Evolutionary conservation across 2,797 vertebrate genomes (phyloP).

Genomic region (Fistularia tabacaria): DNA sequence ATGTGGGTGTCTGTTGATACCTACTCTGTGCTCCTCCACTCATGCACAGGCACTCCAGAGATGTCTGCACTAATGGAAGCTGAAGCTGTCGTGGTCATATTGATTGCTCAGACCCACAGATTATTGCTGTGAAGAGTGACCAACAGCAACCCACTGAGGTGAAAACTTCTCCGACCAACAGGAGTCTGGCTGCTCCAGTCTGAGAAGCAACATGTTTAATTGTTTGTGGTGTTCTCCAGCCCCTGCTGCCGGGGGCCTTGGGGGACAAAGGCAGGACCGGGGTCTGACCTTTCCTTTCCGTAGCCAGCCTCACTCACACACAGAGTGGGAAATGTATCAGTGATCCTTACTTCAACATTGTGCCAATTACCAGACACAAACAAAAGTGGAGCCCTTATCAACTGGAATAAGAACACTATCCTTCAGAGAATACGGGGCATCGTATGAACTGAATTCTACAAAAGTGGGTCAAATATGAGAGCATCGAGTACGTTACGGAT

Average conservation of each 20-base stretch:
- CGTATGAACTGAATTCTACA: slow-evolving; percentile 26
- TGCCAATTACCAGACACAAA: slow-evolving; percentile 80
- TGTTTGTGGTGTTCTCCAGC: slow-evolving; percentile 78
- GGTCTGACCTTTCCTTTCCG: slow-evolving; percentile 77
- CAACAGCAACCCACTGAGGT: slow-evolving; percentile 73
- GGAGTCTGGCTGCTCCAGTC: slow-evolving; percentile 58
- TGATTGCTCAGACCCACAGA: slow-evolving; percentile 78
- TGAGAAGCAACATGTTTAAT: slow-evolving; percentile 78
- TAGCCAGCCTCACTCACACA: slow-evolving; percentile 72
- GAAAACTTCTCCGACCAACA: slow-evolving; percentile 64
- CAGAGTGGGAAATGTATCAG: slow-evolving; percentile 76
- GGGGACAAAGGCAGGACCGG: slow-evolving; percentile 71
- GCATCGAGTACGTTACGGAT: not conserved
- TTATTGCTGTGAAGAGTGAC: slow-evolving; percentile 82
- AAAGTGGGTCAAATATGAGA: slow-evolving; percentile 18
- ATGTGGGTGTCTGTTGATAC: slow-evolving; percentile 54
- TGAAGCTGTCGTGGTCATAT: slow-evolving; percentile 71
- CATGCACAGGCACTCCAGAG: slow-evolving; percentile 75
- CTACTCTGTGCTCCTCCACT: slow-evolving; percentile 63
- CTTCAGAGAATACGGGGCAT: slow-evolving; percentile 36
- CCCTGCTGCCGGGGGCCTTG: slow-evolving; percentile 67
- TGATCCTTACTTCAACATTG: slow-evolving; percentile 70
- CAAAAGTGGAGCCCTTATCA: slow-evolving; percentile 63
- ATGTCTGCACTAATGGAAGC: slow-evolving; percentile 73
- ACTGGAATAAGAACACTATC: slow-evolving; percentile 49